Conservation (phyloP, 30 jellyfish, hydroid and myxozoan genomes). For the Rhopilema esculentum region DNA sequence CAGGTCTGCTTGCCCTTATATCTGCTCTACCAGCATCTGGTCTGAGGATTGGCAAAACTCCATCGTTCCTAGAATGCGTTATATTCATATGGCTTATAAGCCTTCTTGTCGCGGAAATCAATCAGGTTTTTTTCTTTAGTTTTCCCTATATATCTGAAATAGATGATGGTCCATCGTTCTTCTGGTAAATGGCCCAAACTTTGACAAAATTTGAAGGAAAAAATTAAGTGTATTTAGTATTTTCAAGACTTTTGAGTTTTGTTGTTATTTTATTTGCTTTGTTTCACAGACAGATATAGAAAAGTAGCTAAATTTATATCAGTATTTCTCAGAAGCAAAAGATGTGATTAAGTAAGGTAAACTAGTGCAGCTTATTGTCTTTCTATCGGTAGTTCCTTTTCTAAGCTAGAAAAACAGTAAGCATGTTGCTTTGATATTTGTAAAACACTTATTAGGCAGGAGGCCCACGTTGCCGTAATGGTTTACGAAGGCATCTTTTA, state of each 20-base stretch:
- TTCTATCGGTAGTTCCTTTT: no score
- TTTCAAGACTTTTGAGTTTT: no score
- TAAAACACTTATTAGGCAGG: no score
- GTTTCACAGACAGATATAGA: background rate
- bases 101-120: conserved; percentile 74
- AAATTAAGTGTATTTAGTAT: no score
- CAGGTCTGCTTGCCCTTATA: conserved; percentile 77
- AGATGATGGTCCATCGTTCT: background rate
- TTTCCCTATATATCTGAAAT: background rate
- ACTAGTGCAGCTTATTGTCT: no score
- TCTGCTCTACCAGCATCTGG: conserved; percentile 79
- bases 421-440: no score
- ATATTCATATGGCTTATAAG: conserved; percentile 84
- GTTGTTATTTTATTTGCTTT: background rate
- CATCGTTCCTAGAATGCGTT: conserved; percentile 62
- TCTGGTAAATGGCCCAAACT: background rate
- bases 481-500: no score
- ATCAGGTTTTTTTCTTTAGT: conserved; percentile 65
- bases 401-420: no score
- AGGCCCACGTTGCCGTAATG: no score
- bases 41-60: conserved; percentile 72
- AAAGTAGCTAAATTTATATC: no score
- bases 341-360: no score
- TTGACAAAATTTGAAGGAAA: background rate
- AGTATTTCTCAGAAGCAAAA: no score